phyloP scores from a whole-genome alignment of 2,113 vertebrate genomes.

The Pedionomus torquatus region DNA sequence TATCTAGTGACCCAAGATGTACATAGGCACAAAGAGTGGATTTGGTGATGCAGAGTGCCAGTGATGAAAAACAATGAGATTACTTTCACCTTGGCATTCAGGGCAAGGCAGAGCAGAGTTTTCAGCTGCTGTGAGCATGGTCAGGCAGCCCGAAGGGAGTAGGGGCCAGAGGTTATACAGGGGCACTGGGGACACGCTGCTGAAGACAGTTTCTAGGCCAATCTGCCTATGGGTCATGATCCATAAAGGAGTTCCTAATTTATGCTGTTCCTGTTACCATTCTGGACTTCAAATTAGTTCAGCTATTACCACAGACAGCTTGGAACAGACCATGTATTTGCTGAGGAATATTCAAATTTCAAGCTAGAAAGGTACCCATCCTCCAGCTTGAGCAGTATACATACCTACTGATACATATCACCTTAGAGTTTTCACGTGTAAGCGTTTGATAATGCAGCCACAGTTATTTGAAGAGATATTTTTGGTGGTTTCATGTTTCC shows the following conservation, averaged over 20 bases:
- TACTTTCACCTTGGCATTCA: rapidly evolving
- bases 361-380: not conserved
- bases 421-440: no score
- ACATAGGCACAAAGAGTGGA: rapidly evolving
- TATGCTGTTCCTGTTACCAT: not conserved
- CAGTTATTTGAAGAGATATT: not conserved
- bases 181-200: rapidly evolving
- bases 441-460: rapidly evolving
- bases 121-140: rapidly evolving
- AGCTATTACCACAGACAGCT: rapidly evolving
- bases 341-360: not conserved
- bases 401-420: no score
- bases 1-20: rapidly evolving
- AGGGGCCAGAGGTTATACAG: not conserved
- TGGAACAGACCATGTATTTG: not conserved
- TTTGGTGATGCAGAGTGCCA: rapidly evolving
- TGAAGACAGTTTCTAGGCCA: rapidly evolving
- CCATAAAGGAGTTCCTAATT: not conserved
- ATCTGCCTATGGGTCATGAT: rapidly evolving
- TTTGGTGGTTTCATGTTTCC: not conserved
- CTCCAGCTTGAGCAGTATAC: not conserved
- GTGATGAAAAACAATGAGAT: no score
- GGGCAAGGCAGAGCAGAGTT: not conserved
- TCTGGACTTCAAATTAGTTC: not conserved
- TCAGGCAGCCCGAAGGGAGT: rapidly evolving